Evolutionary conservation across 2,888 invertebrate genomes (phyloP), one percentile per base, ranked within the genome.

Genomic region (Stenodema calcarata): DNA sequence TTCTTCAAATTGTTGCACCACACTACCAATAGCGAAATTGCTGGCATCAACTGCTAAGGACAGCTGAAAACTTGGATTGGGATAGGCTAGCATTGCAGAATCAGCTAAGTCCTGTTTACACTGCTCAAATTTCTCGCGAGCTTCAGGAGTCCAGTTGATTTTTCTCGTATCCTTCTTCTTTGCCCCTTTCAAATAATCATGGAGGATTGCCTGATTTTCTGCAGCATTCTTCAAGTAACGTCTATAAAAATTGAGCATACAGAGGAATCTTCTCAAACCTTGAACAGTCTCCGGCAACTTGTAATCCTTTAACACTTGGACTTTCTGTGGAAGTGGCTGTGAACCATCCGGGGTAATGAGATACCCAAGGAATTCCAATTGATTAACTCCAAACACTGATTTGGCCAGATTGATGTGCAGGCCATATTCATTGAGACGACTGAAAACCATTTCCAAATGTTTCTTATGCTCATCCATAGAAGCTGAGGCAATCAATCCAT

Each of bases 231-330:
- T 88, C 84, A 91, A 88, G 87, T 90, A 91, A 11, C 90, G 84
- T 2, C 91, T 86, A 62, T 91, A 91, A 88, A 90, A 91, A 47
- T 91, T 91, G 0, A 91, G n/a, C 90, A 90, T 90, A 0, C 90
- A 91, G 0, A 91, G 69, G 87, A 90, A 91, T 7, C 89, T 87
- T 6, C 90, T 87, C 50, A 82, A 0, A 14, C 12, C 47, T 16
- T 16, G 47, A 47, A 47, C 47, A 14, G 47, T 47, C n/a, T 86
- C 35, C 0, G 89, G 88, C 47, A 79, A 47, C 50, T 86, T 79
- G 50, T 54, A 88, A 3, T 79, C 73, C 14, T 47, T 50, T 27
- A 89, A 88, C 0, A 88, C 87, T 76, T 88, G 16, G 0, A 89
- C 86, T 23, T 84, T 87, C 7, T 88, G 87, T 1, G 83, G 41